Conservation (phyloP, 1,140 invertebrate genomes). For the Saccostrea cuccullata region DNA sequence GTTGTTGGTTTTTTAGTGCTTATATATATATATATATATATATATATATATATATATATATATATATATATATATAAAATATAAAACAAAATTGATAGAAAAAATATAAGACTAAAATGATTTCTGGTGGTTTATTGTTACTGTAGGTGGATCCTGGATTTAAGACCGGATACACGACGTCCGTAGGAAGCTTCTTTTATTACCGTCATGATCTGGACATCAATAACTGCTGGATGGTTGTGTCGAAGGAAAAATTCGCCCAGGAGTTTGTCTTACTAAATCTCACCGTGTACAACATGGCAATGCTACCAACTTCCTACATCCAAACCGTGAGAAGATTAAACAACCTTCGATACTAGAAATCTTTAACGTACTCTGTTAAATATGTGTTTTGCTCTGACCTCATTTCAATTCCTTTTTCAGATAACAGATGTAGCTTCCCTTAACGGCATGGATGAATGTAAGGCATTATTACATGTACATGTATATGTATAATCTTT, state of each 20-base stretch:
- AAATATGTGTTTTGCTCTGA: too few species aligned
- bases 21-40: too few species aligned
- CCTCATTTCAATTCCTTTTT: neutral
- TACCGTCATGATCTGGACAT: constrained; percentile 43
- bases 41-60: too few species aligned
- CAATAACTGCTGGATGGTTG: constrained; percentile 54
- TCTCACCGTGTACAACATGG: constrained; percentile 45
- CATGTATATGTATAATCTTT: too few species aligned
- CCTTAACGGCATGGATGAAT: constrained; percentile 43
- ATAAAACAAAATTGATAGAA: too few species aligned
- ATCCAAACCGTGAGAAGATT: constrained; percentile 2
- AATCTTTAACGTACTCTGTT: too few species aligned
- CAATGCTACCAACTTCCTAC: constrained; percentile 7
- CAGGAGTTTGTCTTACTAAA: constrained; percentile 17
- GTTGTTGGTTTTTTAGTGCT: too few species aligned
- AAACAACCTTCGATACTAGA: neutral
- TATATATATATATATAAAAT: too few species aligned
- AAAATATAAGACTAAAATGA: neutral
- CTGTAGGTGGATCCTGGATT: neutral
- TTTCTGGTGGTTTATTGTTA: neutral
- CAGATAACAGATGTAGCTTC: constrained; percentile 32
- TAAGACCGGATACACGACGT: neutral
- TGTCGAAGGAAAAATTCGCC: constrained; percentile 38
- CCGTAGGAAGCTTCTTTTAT: constrained; percentile 41
- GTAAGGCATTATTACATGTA: too few species aligned